Conservation (phyloP, 2,113 vertebrate species). For the Brienomyrus longianalis region DNA sequence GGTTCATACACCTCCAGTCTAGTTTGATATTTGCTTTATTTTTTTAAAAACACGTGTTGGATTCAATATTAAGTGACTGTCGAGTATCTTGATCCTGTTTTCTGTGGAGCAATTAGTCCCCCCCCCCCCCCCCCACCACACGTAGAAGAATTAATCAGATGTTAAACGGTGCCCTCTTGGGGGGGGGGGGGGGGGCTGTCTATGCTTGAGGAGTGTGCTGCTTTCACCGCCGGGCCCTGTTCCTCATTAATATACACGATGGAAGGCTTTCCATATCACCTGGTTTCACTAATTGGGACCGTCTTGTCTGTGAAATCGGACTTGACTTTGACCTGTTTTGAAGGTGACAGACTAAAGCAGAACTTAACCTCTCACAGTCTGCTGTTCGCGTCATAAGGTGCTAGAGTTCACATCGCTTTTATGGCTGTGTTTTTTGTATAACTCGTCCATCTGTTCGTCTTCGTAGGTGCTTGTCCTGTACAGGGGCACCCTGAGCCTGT, state of each 20-base stretch:
- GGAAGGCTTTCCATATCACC: neutral
- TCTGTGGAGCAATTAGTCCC: neutral
- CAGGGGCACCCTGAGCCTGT: neutral
- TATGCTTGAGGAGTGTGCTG: neutral
- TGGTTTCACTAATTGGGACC: neutral
- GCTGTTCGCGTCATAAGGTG: neutral
- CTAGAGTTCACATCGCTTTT: neutral
- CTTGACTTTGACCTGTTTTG: neutral
- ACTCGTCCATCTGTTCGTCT: neutral
- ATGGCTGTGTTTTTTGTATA: neutral
- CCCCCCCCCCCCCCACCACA: neutral
- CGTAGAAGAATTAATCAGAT: neutral
- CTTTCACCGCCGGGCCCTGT: neutral
- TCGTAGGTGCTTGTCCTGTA: neutral
- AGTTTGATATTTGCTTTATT: neutral
- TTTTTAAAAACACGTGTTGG: neutral
- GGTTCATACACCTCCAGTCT: neutral
- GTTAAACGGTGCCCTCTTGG: neutral
- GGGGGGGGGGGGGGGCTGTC: neutral
- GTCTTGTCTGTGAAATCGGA: neutral
- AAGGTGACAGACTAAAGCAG: neutral
- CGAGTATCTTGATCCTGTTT: neutral
- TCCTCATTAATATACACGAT: conserved; percentile 3
- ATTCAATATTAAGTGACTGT: neutral
- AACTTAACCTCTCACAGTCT: neutral